These are phyloP conservation scores for Myiagra hebetior DNA, from an alignment of 2,113 vertebrate genomes.

Conservation along the genomic window DNA sequence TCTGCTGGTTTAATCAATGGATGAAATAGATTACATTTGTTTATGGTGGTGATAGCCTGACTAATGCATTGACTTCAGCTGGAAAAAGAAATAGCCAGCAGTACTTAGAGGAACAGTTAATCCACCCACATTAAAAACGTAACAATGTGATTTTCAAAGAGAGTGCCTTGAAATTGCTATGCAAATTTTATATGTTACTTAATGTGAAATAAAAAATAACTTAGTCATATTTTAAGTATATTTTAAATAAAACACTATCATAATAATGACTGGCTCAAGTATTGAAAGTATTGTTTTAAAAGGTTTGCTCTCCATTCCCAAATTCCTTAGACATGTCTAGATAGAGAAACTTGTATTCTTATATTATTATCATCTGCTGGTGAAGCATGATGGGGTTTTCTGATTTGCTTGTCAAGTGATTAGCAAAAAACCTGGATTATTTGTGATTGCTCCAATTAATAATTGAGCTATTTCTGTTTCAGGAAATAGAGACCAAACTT, in stretches of 20 bases:
- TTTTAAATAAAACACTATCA: not conserved
- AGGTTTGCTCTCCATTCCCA: not conserved
- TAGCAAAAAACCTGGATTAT: not conserved
- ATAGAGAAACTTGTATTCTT: not conserved
- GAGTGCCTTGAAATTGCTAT: not conserved
- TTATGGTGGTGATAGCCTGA: not conserved
- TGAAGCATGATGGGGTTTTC: not conserved
- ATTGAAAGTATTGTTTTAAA: not conserved
- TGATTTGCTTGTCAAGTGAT: not conserved
- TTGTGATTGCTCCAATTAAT: not conserved
- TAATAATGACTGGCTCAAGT: not conserved
- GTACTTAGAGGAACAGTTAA: not conserved
- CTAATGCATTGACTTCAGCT: not conserved
- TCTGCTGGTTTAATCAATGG: constrained; percentile 23
- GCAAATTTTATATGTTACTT: not conserved
- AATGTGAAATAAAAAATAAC: not conserved
- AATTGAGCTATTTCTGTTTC: not conserved
- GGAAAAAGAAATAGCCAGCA: not conserved
- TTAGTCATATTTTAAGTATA: not conserved
- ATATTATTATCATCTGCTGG: not conserved
- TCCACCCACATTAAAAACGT: not conserved
- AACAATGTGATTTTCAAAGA: not conserved
- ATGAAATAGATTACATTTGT: constrained; percentile 24
- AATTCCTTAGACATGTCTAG: not conserved
- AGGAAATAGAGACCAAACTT: not conserved